Percentiles rank a stretch among this genome's conserved stretches.
phyloP scores from a whole-genome alignment of 2,113 vertebrate species.

The Vimba vimba region DNA sequence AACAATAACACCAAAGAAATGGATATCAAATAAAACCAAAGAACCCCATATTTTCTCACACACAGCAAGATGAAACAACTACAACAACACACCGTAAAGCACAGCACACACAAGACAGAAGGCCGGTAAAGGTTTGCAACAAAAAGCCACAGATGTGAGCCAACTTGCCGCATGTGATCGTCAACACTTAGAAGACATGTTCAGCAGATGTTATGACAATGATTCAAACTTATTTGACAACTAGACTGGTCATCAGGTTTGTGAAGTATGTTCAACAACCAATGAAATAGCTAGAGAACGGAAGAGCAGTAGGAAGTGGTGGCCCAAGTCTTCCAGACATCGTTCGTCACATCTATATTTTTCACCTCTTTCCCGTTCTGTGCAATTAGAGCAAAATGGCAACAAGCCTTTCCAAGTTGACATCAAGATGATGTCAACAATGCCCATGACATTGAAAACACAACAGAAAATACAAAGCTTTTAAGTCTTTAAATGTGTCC shows the following conservation, averaged over 20 bases:
- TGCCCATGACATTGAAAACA: background rate
- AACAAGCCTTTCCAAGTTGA: background rate
- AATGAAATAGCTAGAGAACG: background rate
- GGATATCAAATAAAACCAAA: slow-evolving; percentile 15
- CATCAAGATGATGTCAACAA: background rate
- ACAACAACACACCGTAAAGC: background rate
- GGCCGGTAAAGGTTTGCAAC: background rate
- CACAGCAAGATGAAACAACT: background rate
- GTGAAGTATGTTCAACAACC: background rate
- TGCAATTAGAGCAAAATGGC: background rate
- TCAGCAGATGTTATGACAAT: background rate
- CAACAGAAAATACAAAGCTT: background rate
- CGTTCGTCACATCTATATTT: background rate
- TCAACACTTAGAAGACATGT: background rate
- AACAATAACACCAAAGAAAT: slow-evolving; percentile 3
- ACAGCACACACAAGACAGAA: background rate
- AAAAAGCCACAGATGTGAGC: background rate
- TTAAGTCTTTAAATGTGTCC: background rate
- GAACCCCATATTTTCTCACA: background rate
- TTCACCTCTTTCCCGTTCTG: background rate
- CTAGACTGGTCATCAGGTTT: background rate
- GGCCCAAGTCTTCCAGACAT: background rate
- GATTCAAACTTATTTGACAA: background rate
- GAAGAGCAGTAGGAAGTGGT: background rate
- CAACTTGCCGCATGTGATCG: background rate